Evolutionary conservation across 2,113 vertebrate species (phyloP).

Genomic region (Glaucomys volans): DNA sequence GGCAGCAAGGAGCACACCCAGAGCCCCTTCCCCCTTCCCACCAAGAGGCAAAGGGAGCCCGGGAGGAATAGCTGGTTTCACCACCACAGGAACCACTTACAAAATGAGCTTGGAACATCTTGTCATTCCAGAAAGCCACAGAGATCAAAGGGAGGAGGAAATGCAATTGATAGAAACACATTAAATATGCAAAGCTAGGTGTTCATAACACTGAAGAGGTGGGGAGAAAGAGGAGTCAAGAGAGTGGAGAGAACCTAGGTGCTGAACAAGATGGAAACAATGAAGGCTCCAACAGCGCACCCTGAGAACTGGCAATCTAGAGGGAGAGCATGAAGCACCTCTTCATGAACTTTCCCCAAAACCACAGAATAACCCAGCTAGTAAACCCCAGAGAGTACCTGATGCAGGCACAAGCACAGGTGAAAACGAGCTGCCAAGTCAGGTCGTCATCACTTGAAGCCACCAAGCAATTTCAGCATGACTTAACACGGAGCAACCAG

Average conservation of each 20-base stretch:
- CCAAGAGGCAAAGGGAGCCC: neutral
- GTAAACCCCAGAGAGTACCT: neutral
- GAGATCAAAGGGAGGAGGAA: neutral
- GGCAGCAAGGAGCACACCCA: neutral
- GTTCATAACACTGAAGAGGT: neutral
- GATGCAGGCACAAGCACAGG: neutral
- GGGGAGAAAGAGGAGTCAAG: too few species aligned
- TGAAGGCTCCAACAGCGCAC: neutral
- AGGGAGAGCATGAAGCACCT: neutral
- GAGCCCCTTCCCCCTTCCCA: neutral
- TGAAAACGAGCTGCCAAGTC: neutral
- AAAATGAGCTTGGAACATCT: neutral
- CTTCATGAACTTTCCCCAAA: neutral
- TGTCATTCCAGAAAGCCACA: neutral
- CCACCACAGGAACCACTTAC: neutral
- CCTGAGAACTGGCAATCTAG: neutral
- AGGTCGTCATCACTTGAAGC: neutral
- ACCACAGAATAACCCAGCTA: neutral
- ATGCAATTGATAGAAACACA: neutral
- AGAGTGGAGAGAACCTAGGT: neutral
- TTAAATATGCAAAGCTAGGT: neutral
- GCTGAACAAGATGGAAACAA: neutral
- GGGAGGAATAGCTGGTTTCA: neutral
- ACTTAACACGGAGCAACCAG: neutral
- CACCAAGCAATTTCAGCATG: rapidly evolving